A percentile compares a stretch with the other conserved stretches of the same genome.
These are phyloP conservation scores for Hemiprocne comata DNA, from an alignment of 2,113 vertebrate genomes.

Conservation along the genomic window DNA sequence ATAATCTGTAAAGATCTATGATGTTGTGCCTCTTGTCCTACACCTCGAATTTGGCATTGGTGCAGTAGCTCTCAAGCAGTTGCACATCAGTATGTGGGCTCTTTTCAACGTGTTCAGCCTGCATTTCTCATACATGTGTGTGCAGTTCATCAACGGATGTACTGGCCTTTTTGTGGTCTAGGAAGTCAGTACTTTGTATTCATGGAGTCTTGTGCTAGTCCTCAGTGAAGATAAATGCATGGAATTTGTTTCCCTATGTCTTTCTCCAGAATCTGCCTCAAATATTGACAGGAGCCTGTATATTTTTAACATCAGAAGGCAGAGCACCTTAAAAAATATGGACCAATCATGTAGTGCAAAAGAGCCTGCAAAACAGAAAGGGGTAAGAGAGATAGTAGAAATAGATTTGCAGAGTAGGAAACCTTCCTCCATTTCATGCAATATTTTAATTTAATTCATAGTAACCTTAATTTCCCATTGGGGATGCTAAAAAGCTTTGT, in stretches of 20 bases:
- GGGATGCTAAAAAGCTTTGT: conserved; percentile 5
- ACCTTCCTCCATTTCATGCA: background rate
- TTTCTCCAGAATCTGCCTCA: background rate
- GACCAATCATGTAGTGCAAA: background rate
- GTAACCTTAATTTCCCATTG: background rate
- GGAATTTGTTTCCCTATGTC: background rate
- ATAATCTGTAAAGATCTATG: background rate
- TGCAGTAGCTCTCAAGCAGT: background rate
- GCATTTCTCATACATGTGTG: background rate
- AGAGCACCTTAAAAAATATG: background rate
- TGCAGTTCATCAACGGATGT: background rate
- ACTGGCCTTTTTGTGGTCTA: background rate
- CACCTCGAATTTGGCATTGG: background rate
- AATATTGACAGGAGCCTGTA: background rate
- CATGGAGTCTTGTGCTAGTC: background rate
- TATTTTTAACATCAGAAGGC: background rate
- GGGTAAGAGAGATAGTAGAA: background rate
- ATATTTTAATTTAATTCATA: background rate
- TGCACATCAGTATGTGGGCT: background rate
- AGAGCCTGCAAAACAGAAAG: background rate
- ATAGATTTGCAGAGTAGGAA: background rate
- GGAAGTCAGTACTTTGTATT: background rate
- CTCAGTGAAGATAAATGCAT: background rate
- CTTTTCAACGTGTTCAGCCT: background rate
- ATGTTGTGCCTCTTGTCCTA: background rate